These are phyloP conservation scores for Mastigias papua DNA, from an alignment of 30 jellyfish, hydroid and myxozoan genomes.

Conservation along the genomic window DNA sequence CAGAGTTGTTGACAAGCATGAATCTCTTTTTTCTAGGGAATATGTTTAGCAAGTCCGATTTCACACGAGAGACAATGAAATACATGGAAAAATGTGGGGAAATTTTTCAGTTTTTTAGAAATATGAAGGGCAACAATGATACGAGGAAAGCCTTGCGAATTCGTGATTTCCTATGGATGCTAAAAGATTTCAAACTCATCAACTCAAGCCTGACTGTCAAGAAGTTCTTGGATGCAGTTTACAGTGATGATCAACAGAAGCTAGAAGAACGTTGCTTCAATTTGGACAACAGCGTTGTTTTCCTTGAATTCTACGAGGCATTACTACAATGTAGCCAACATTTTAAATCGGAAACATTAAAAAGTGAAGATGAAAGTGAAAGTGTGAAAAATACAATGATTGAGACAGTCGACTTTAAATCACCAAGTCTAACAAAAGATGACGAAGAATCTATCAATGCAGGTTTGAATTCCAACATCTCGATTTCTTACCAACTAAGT, in stretches of 20 bases:
- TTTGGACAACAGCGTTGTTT: conserved; percentile 67
- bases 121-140: background rate
- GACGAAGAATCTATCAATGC: conserved; percentile 15
- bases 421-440: conserved; percentile 38
- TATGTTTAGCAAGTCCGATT: conserved; percentile 28
- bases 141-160: conserved; percentile 16
- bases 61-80: conserved; percentile 58
- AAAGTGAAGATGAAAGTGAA: background rate
- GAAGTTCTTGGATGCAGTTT: conserved; percentile 49
- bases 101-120: conserved; percentile 41
- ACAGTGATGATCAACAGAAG: conserved; percentile 55
- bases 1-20: background rate
- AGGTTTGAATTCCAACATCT: conserved; percentile 1
- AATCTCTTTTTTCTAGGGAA: conserved; percentile 35
- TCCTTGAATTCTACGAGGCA: conserved; percentile 81
- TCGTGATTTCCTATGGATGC: conserved; percentile 69
- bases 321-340: conserved; percentile 66
- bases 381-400: background rate
- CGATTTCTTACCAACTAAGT: background rate
- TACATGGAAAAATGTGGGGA: conserved; percentile 59
- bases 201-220: conserved; percentile 56
- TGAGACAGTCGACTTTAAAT: conserved; percentile 13
- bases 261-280: conserved; percentile 64
- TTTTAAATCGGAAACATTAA: conserved; percentile 4
- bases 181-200: conserved; percentile 70